Base-by-base conservation (phyloP, 2,113 vertebrate species). In the Columba livia region DNA sequence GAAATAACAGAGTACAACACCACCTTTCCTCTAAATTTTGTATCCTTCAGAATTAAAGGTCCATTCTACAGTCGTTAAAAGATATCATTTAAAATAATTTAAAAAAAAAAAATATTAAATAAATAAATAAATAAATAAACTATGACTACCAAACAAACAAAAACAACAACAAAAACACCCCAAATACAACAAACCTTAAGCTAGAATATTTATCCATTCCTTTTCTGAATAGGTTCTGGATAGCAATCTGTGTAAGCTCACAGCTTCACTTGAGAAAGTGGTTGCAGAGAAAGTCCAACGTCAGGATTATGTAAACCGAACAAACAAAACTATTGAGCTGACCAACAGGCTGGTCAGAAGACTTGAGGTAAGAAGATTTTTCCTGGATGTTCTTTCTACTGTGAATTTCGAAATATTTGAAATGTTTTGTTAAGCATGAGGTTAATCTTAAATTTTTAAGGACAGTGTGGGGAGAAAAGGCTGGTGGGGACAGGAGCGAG, bases 261-360 rank as follows among this genome's bases (percentile, higher is more conserved):
- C 95, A 50, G 94, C 97, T 95, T 98, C 98, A 57, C 98, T 98
- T 91, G 91, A 98, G 97, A 98, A 97, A 90, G 97, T 98, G 73
- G 98, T 89, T 73, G 96, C 97, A 75, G 98, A 99, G 96, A 98
- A 98, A 96, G 85, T 98, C 57, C 80, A 19, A 24, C 98, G 97
- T 98, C 98, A 99, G 96, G 98, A 98, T 94, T 97, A 98, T 89
- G 97, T 98, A 93, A 98, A 96, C 31, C 74, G 25, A 75, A 98
- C 97, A 88, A 98, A 97, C 90, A 98, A 95, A 89, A 98, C 97
- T 47, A 97, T 98, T 57, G 95, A 98, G 74, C 94, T 98, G 81
- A 98, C 98, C 65, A 98, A 98, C 93, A 97, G 94, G 57, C 98
- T 99, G 23, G 97, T 98, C 85, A 98, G 95, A 89, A 98, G 98